phyloP scores from a whole-genome alignment of 2,888 invertebrate genomes.

The Malthinus flaveolus region DNA sequence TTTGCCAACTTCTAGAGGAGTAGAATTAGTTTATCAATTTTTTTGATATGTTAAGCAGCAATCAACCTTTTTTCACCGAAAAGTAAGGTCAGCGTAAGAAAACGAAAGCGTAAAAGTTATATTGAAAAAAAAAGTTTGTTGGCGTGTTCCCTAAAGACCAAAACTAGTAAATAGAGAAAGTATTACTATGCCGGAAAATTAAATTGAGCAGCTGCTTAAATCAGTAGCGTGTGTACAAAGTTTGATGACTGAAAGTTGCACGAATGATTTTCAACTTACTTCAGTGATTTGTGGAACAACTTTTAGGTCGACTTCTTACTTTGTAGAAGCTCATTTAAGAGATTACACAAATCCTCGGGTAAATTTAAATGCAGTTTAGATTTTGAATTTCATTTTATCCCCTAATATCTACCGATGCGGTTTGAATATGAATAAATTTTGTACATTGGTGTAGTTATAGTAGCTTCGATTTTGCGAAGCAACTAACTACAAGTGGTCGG shows the following conservation, averaged over 20 bases:
- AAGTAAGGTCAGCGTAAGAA: neutral
- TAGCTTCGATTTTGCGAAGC: no score
- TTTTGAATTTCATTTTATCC: slow-evolving; percentile 1
- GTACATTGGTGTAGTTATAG: no score
- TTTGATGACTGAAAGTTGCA: slow-evolving; percentile 28
- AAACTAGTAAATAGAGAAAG: slow-evolving; percentile 16
- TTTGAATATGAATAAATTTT: neutral
- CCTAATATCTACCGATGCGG: neutral
- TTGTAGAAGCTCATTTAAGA: slow-evolving; percentile 3
- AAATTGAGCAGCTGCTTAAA: slow-evolving; percentile 23
- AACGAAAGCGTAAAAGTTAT: slow-evolving; percentile 20
- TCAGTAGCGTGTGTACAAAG: slow-evolving; percentile 25
- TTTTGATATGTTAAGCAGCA: slow-evolving; percentile 13
- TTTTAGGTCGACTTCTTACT: slow-evolving; percentile 24
- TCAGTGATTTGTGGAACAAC: slow-evolving; percentile 30
- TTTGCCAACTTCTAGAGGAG: no score
- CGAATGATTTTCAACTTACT: slow-evolving; percentile 30
- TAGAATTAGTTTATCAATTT: neutral
- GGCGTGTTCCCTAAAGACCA: slow-evolving; percentile 19
- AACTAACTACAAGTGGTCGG: no score
- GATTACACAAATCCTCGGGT: neutral
- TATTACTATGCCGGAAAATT: slow-evolving; percentile 11
- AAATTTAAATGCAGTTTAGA: slow-evolving; percentile 6
- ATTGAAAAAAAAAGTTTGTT: slow-evolving; percentile 27
- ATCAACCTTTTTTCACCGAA: neutral